Conservation (phyloP, 2,888 invertebrate species). For the Drosophila barbarae region DNA sequence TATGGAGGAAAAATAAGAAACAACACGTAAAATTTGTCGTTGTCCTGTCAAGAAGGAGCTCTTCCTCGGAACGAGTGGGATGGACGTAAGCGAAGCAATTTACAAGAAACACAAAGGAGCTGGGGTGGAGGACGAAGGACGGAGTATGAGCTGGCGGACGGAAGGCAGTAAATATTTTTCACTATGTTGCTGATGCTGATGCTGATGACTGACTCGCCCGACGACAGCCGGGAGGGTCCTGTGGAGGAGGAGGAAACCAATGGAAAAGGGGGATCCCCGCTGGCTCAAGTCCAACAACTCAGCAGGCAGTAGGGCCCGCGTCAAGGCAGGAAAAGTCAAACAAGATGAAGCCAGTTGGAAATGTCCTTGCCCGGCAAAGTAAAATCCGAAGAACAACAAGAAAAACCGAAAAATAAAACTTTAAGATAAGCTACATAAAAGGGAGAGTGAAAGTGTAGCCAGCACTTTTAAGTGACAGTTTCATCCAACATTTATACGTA, state of each 20-base stretch:
- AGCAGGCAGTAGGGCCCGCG: constrained; percentile 46
- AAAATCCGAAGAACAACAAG: constrained; percentile 28
- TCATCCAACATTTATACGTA: constrained; percentile 17
- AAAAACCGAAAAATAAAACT: constrained; percentile 31
- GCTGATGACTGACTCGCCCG: constrained; percentile 56
- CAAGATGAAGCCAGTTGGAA: constrained; percentile 48
- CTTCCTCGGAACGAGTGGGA: constrained; percentile 19
- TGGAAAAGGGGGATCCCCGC: constrained; percentile 9
- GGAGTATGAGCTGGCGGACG: constrained; percentile 7
- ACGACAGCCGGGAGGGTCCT: constrained; percentile 33
- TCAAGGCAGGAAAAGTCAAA: constrained; percentile 49
- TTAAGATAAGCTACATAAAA: constrained; percentile 38
- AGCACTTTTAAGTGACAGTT: constrained; percentile 32
- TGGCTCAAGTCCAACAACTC: constrained; percentile 47
- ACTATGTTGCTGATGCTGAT: constrained; percentile 43
- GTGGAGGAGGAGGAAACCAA: neutral
- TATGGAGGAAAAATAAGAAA: constrained; percentile 38
- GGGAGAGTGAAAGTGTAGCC: constrained; percentile 34
- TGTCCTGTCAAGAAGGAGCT: constrained; percentile 29
- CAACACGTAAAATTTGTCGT: constrained; percentile 65
- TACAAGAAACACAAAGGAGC: constrained; percentile 28
- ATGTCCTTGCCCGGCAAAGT: constrained; percentile 39
- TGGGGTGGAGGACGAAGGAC: neutral
- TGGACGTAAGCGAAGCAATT: constrained; percentile 45
- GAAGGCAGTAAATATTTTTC: constrained; percentile 62